Evolutionary conservation across 2,113 vertebrate species (phyloP), one percentile per base, ranked within the genome.

Genomic region (Tapirus terrestris): DNA sequence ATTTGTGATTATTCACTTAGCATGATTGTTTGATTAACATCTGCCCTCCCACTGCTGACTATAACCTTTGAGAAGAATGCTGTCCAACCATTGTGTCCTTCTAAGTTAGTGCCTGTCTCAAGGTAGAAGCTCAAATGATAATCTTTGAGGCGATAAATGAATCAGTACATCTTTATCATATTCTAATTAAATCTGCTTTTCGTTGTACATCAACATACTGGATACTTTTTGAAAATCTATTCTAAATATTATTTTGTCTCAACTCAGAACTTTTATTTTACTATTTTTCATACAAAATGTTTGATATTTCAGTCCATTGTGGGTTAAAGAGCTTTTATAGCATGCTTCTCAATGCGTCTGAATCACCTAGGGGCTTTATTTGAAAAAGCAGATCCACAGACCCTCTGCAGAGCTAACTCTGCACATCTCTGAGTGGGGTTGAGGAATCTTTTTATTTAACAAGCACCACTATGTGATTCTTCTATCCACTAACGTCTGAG

Each of bases 1-100:
- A 48, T 91, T 86, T 96, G 31, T 87, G 82, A 94, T 73, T 73
- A 45, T 75, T 91, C 31, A 65, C 39, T 77, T 76, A 48, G 60
- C 27, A 20, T 17, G 6, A 58, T 73, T 80, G 48, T 80, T 68
- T 85, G 25, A 86, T 95, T 65, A 75, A 67, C 29, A 84, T 33
- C 23, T 92, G 60, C 48, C 48, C 27, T 91, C 82, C 58, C 17
- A 8, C 29, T 48, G 18, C 6, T 18, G 45, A 65, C 2, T 48
- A n/a, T 65, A 45, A 80, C 7, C n/a, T 36, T 68, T 53, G 83
- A 92, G 43, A 89, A 53, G 36, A 84, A 65, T 39, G 3, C 1
- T 11, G 8, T 53, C 84, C 39, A 31, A 45, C 48, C n/a, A 27
- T 53, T 48, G 21, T 56, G 27, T 27, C 25, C 21, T 81, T 77